Conservation (phyloP, 2,113 vertebrate species). For the Sakesphorus luctuosus region DNA sequence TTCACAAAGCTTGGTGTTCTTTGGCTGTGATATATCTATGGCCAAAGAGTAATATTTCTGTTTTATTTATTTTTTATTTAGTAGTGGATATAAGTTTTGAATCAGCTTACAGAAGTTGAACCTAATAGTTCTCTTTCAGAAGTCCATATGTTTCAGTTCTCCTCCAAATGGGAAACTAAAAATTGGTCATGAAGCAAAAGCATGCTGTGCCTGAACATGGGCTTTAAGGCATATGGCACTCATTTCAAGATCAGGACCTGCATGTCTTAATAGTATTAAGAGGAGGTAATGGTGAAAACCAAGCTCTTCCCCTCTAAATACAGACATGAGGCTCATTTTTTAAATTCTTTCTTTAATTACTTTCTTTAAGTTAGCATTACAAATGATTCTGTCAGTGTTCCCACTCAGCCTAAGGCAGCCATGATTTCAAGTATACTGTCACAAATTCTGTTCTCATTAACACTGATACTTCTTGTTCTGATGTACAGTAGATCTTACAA, state of each 20-base stretch:
- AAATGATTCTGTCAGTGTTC: not conserved
- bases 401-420: not conserved
- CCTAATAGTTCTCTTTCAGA: not conserved
- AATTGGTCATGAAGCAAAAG: not conserved
- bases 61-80: not conserved
- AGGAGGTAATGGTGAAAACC: not conserved
- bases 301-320: not conserved
- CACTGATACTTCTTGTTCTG: not conserved
- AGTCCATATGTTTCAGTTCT: not conserved
- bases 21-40: not conserved
- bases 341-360: not conserved
- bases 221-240: not conserved
- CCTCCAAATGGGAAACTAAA: not conserved
- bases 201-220: not conserved
- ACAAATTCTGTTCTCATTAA: not conserved
- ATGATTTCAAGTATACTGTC: not conserved
- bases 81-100: not conserved
- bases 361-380: not conserved
- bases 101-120: not conserved
- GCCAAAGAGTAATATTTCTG: not conserved
- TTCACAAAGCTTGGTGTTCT: not conserved
- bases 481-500: not conserved
- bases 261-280: not conserved
- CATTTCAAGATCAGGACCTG: not conserved
- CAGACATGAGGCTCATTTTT: not conserved